phyloP scores from a whole-genome alignment of 2,797 vertebrate genomes.

The Trematomus bernacchii region DNA sequence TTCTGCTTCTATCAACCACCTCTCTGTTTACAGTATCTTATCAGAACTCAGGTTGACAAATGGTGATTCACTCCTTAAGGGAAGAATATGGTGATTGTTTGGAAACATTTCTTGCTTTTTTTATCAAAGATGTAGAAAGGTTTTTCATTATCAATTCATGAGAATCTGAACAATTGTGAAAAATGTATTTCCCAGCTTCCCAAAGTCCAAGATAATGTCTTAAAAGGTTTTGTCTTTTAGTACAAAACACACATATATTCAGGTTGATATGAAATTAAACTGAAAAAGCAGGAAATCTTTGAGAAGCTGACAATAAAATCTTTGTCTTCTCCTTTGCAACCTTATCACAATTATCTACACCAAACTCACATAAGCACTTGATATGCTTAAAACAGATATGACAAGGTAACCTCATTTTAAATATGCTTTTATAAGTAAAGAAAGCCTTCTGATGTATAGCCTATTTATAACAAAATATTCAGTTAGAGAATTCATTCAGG shows the following conservation, averaged over 20 bases:
- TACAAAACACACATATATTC: too few species aligned
- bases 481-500: too few species aligned
- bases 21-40: slow-evolving; percentile 21
- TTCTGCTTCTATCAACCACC: slow-evolving; percentile 3
- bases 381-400: neutral
- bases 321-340: neutral
- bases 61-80: slow-evolving; percentile 22
- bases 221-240: too few species aligned
- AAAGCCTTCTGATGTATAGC: neutral
- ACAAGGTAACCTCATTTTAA: neutral
- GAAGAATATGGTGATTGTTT: slow-evolving; percentile 50
- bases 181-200: too few species aligned
- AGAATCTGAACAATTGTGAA: too few species aligned
- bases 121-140: too few species aligned
- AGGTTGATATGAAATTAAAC: too few species aligned
- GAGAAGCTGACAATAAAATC: too few species aligned
- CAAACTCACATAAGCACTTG: neutral
- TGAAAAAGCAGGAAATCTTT: too few species aligned
- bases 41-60: slow-evolving; percentile 35
- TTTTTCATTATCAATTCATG: too few species aligned
- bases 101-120: slow-evolving; percentile 27
- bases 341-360: neutral
- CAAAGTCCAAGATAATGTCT: too few species aligned
- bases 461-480: neutral
- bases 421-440: neutral